These are phyloP conservation scores for Lagopus muta DNA, from an alignment of 2,113 vertebrate genomes.

Conservation along the genomic window DNA sequence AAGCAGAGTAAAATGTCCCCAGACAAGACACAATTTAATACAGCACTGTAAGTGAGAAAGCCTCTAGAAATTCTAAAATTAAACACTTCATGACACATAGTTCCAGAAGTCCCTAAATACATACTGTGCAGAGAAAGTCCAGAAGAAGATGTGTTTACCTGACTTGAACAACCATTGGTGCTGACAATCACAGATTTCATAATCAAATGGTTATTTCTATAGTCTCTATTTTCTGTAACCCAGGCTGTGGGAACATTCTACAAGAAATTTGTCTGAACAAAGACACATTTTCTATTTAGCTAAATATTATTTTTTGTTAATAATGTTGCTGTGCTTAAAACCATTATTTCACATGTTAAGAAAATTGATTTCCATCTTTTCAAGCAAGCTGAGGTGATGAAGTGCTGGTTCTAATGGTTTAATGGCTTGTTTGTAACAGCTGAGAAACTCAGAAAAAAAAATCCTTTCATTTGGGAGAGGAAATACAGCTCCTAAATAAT, in stretches of 20 bases:
- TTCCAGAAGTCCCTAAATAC: not conserved
- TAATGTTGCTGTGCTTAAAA: not conserved
- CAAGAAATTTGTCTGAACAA: not conserved
- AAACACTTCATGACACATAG: not conserved
- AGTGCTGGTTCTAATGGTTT: not conserved
- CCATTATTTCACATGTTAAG: not conserved
- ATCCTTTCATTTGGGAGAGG: constrained; percentile 15
- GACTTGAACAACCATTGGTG: not conserved
- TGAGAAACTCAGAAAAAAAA: constrained; percentile 14
- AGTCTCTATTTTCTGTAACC: not conserved
- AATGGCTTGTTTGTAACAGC: not conserved
- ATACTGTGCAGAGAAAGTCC: not conserved
- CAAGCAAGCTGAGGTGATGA: not conserved
- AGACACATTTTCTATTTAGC: not conserved
- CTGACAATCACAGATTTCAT: not conserved
- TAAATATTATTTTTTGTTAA: not conserved
- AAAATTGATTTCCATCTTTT: not conserved
- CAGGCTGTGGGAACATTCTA: not conserved
- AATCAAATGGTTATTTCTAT: not conserved
- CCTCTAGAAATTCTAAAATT: constrained; percentile 3
- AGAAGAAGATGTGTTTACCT: not conserved
- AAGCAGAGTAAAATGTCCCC: not conserved
- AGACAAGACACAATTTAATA: constrained; percentile 22
- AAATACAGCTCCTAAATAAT: not conserved
- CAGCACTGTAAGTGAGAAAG: not conserved